A percentile compares a stretch with the other conserved stretches of the same genome.
These are phyloP conservation scores for Oreochromis grahami DNA, from an alignment of 2,797 vertebrate species.

Conservation along the genomic window DNA sequence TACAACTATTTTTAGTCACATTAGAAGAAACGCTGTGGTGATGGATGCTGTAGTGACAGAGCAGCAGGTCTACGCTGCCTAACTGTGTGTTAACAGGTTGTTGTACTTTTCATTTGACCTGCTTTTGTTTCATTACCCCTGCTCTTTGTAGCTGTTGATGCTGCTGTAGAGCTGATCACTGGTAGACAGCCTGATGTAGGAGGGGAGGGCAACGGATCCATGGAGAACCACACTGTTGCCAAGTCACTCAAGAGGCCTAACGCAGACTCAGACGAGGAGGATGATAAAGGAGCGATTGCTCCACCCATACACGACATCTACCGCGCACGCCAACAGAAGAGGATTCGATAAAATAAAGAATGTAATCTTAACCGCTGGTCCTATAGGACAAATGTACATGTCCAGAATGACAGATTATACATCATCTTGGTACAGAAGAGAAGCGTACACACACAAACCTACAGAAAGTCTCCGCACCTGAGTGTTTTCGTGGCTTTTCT, in stretches of 20 bases:
- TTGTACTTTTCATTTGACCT: not conserved
- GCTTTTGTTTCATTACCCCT: not conserved
- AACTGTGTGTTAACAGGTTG: not conserved
- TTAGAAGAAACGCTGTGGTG: not conserved
- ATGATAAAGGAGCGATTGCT: conserved; percentile 94
- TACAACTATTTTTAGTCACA: not conserved
- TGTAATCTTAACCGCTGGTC: conserved; percentile 49
- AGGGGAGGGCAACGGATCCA: conserved; percentile 90
- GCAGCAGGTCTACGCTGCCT: not conserved
- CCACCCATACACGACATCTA: conserved; percentile 98
- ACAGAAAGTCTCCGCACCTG: conserved; percentile 23
- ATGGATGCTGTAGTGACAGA: not conserved
- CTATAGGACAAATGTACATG: conserved; percentile 10
- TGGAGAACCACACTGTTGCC: conserved; percentile 87
- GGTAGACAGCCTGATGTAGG: conserved; percentile 85
- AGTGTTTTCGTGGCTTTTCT: conserved; percentile 58
- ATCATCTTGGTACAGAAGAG: conserved; percentile 45
- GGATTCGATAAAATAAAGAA: conserved; percentile 87
- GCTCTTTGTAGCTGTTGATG: conserved; percentile 82
- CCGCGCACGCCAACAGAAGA: conserved; percentile 95
- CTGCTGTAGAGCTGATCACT: conserved; percentile 92
- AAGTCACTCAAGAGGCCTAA: conserved; percentile 96
- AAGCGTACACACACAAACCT: not conserved
- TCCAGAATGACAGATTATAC: conserved; percentile 27
- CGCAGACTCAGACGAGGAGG: conserved; percentile 95